Conservation (phyloP, 2,797 vertebrate genomes). For the Tarsius wallacei region DNA sequence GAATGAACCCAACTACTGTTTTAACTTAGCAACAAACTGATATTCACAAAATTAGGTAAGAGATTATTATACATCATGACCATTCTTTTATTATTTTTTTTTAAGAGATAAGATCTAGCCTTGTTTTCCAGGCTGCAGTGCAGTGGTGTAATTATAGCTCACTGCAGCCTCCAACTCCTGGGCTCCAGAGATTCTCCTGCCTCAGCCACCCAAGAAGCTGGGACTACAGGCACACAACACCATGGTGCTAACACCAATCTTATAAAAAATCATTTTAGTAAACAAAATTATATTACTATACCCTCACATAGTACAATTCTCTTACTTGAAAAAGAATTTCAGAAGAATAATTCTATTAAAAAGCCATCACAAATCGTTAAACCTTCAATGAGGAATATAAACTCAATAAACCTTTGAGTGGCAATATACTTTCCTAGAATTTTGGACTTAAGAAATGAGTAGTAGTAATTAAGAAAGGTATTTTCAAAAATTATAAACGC, state of each 20-base stretch:
- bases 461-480: constrained; percentile 40
- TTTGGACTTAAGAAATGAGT: constrained; percentile 22
- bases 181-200: too few species aligned
- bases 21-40: constrained; percentile 57
- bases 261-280: constrained; percentile 47
- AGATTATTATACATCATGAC: constrained; percentile 36
- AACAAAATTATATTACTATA: constrained; percentile 42
- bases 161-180: too few species aligned
- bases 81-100: neutral
- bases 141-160: too few species aligned
- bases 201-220: too few species aligned
- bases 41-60: constrained; percentile 1
- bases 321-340: constrained; percentile 65
- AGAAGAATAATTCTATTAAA: constrained; percentile 45
- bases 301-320: neutral
- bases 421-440: neutral
- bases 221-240: too few species aligned
- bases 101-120: too few species aligned
- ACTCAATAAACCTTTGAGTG: neutral
- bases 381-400: constrained; percentile 39
- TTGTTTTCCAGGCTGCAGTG: too few species aligned
- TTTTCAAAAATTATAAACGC: constrained; percentile 63
- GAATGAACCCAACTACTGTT: constrained; percentile 56
- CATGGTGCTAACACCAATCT: neutral
- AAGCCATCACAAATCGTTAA: constrained; percentile 38